phyloP scores from a whole-genome alignment of 2,888 invertebrate genomes.

The Busseola fusca region DNA sequence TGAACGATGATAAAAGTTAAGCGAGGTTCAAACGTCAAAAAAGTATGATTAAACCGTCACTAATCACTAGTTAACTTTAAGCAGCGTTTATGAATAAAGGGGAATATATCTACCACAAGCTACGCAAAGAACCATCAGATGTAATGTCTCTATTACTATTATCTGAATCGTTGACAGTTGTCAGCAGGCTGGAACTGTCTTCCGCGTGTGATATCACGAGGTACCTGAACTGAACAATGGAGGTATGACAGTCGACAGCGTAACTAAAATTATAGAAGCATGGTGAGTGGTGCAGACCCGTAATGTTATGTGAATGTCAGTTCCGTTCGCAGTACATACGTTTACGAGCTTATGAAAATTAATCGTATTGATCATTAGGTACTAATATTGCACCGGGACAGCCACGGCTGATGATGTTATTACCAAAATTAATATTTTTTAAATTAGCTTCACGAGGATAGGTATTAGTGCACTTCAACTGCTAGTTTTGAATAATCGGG shows the following conservation, averaged over 20 bases:
- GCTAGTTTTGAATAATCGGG: background rate
- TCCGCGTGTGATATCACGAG: conserved; percentile 39
- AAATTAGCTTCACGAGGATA: background rate
- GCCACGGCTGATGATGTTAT: background rate
- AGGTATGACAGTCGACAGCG: conserved; percentile 8
- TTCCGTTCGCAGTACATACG: conserved; percentile 9
- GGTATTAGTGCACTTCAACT: background rate
- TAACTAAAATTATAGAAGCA: conserved; percentile 10
- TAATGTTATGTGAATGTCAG: conserved; percentile 1
- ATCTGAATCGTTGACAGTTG: conserved; percentile 36
- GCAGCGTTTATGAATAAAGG: no score
- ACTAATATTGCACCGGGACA: no score
- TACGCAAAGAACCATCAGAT: conserved; percentile 5
- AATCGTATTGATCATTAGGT: no score
- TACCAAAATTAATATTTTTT: background rate
- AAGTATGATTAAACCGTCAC: no score
- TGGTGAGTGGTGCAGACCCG: background rate
- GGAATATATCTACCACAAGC: no score
- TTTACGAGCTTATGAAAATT: background rate
- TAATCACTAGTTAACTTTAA: no score
- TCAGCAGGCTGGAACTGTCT: conserved; percentile 14
- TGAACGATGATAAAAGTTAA: no score
- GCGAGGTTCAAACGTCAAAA: no score
- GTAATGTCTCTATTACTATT: conserved; percentile 43
- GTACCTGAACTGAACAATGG: conserved; percentile 37